Evolutionary conservation across 2,888 invertebrate species (phyloP).

Genomic region (Platycnemis pennipes): DNA sequence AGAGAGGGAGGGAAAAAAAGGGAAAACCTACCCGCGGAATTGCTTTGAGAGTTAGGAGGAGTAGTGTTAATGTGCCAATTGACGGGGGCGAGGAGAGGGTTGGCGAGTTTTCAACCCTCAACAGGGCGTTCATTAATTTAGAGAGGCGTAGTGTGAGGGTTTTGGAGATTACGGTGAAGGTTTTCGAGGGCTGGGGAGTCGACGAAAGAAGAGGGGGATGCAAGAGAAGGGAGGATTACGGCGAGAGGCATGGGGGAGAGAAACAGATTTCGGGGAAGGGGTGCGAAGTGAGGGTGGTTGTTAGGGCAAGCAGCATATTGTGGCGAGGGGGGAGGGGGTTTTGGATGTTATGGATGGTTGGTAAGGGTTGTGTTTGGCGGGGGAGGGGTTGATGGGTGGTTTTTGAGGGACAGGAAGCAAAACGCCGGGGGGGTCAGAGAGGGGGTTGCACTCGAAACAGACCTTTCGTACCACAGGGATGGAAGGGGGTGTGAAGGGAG

Average conservation of each 20-base stretch:
- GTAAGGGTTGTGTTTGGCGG: constrained; percentile 23
- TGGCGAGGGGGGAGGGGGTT: neutral
- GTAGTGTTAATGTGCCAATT: constrained; percentile 33
- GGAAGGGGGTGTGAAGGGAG: neutral
- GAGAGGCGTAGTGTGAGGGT: constrained; percentile 31
- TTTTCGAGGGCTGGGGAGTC: neutral
- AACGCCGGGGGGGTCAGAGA: neutral
- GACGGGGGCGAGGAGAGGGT: neutral
- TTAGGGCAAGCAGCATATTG: neutral
- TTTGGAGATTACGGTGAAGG: neutral
- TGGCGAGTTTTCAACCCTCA: constrained; percentile 36
- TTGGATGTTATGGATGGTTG: constrained; percentile 28
- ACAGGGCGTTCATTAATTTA: constrained; percentile 36
- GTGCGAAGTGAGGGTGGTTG: neutral
- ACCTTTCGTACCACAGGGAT: neutral
- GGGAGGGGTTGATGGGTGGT: neutral
- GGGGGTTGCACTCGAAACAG: neutral
- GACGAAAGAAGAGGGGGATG: neutral
- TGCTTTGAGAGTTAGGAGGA: constrained; percentile 14
- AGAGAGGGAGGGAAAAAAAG: neutral
- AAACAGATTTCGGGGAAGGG: neutral
- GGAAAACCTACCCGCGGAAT: neutral
- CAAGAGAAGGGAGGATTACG: neutral
- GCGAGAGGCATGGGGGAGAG: neutral
- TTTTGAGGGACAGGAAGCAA: neutral